Evolutionary conservation across 2,888 invertebrate genomes (phyloP), one percentile per base, ranked within the genome.

Genomic region (Nomada ferruginata): DNA sequence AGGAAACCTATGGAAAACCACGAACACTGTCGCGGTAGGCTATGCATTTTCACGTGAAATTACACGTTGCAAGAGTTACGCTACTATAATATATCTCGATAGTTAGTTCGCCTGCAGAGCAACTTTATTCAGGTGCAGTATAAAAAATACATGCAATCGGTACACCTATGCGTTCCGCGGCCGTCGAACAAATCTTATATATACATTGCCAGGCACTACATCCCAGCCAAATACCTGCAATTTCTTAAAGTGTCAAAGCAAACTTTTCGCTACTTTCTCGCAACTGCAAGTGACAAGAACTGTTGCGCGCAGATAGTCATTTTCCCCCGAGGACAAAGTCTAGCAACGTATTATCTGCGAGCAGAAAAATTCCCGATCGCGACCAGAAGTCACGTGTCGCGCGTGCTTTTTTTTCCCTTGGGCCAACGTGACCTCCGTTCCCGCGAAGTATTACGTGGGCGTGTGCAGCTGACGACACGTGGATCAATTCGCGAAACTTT

Each of bases 381-480:
- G 63, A 44, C 68, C 77, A 79, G 69, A 83, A 85, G 70, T 83
- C 85, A 71, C 79, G 72, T 72, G 74, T 47, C 63, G 66, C 71
- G 53, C 53, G 29, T 60, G 47, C 70, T 50, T 61, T 53, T 53
- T 63, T 59, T 68, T 70, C 64, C 42, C 53, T 20, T 15, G 53
- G 53, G 15, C 63, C 55, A 15, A 11, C 42, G 23, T 26, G 50
- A 36, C 11, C 55, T 26, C 59, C 57, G 55, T 76, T 70, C 44
- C 63, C 74, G 79, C 64, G 23, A 61, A 64, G 59, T 63, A 85
- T 83, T 85, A 85, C 79, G 77, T 85, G 83, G 85, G 85, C 79
- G 85, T 71, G 61, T 50, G 61, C 64, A 59, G 52, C 65, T 26
- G 55, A 23, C 75, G 82, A 80, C 85, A 85, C 82, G 85, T 85